Evolutionary conservation across 30 jellyfish, hydroid and myxozoan species (phyloP), one percentile per base, ranked within the genome.

Genomic region (Haliclystus octoradiatus): DNA sequence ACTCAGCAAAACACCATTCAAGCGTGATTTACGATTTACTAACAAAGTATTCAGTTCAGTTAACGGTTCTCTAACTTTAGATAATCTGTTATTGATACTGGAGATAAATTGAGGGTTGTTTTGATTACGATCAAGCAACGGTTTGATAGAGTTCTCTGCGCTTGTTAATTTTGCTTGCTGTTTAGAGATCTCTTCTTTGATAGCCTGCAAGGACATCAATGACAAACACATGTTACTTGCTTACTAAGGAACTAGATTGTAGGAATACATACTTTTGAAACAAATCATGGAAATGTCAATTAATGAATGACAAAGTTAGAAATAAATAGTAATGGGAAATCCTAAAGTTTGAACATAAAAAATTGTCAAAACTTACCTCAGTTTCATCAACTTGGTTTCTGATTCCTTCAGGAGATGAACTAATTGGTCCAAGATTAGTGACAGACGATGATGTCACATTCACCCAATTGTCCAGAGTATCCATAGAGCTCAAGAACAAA

Each of bases 91-190:
- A 26, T 75, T 73, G 61, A 88, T 85, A 52, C 68, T 80, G 3
- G 93, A 70, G 61, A 91, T 62, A 62, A 88, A 88, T 34, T 75
- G 87, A 1, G 94, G 94, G 72, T 80, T 80, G 70, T 88, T 94
- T 71, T 80, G 62, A 63, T 70, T 81, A 57, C 79, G 81, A 0
- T 75, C 93, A n/a, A 83, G 40, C 72, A 88, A 49, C 91, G 89
- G 71, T 27, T 74, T 71, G 0, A 81, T 94, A 46, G 80, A 69
- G 30, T 71, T 70, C 64, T 75, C 92, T 29, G 84, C 92, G 0
- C 80, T 62, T 31, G 83, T 84, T 61, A 88, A 60, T 49, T 88
- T 88, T 25, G 83, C 50, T 28, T 69, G 82, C 74, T 88, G 97
- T 40, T 66, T 75, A 31, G 29, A 63, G 27, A 80, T 49, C 63